phyloP scores from a whole-genome alignment of 2,888 invertebrate genomes.

The Mythimna albipuncta region DNA sequence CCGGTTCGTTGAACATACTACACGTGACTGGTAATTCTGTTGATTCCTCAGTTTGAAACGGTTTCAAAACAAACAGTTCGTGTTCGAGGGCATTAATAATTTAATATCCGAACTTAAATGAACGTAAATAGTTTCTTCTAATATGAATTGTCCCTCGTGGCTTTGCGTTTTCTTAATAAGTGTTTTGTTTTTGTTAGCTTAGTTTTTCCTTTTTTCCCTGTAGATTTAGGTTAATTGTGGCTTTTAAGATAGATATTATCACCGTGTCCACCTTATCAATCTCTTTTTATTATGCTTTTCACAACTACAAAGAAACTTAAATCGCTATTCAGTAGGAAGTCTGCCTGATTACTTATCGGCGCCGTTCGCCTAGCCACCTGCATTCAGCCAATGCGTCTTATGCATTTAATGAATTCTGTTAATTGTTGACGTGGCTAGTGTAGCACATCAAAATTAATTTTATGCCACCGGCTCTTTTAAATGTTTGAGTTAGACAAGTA shows the following conservation, averaged over 20 bases:
- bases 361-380: no score
- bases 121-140: constrained; percentile 14
- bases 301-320: background rate
- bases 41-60: constrained; percentile 33
- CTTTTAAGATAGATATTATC: background rate
- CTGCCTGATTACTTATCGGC: no score
- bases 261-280: background rate
- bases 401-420: no score
- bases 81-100: constrained; percentile 55
- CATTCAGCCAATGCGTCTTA: no score
- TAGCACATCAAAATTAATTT: no score
- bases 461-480: no score
- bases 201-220: background rate
- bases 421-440: no score
- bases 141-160: constrained; percentile 12
- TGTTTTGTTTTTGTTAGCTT: constrained; percentile 6
- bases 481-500: no score
- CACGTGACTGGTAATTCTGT: constrained; percentile 50
- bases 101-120: constrained; percentile 40
- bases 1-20: constrained; percentile 62
- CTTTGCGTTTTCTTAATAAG: constrained; percentile 2
- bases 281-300: background rate
- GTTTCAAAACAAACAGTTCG: constrained; percentile 58
- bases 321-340: no score
- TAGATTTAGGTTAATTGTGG: background rate